phyloP scores from a whole-genome alignment of 2,797 vertebrate genomes.

The Centropyge bicolor region DNA sequence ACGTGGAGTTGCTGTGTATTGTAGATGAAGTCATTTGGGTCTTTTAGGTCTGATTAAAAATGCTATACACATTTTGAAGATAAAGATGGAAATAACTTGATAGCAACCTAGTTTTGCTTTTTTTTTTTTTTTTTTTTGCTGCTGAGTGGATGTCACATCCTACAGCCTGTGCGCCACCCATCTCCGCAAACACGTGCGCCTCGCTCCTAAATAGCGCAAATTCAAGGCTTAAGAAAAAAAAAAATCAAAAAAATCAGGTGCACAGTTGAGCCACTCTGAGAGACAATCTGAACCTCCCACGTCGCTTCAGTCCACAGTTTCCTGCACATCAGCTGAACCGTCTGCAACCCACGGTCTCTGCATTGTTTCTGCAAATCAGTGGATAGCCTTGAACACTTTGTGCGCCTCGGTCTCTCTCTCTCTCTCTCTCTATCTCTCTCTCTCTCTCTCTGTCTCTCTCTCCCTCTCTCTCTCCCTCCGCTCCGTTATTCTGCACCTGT shows the following conservation, averaged over 20 bases:
- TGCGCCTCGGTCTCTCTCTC: constrained; percentile 7
- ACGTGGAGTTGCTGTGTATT: neutral
- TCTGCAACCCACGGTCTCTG: constrained; percentile 65
- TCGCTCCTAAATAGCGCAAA: neutral
- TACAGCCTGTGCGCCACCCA: neutral
- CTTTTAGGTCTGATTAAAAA: neutral
- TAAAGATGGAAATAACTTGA: neutral
- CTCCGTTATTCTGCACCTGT: constrained; percentile 74
- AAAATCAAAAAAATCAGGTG: too few relatives aligned
- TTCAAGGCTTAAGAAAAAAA: neutral
- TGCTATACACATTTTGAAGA: neutral
- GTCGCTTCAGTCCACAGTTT: constrained; percentile 37
- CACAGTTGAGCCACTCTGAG: neutral
- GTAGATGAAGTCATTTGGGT: neutral
- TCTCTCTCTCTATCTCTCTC: constrained; percentile 20
- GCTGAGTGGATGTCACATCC: neutral
- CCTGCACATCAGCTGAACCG: constrained; percentile 54
- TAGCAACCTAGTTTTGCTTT: neutral
- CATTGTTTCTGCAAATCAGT: constrained; percentile 67
- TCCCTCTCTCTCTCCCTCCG: constrained; percentile 32
- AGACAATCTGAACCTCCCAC: constrained; percentile 66
- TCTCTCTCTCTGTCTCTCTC: constrained; percentile 16
- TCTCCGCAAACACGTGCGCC: neutral
- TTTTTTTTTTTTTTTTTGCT: neutral
- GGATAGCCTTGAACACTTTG: constrained; percentile 57